Percentiles rank a stretch among this genome's conserved stretches.
phyloP scores from a whole-genome alignment of 2,797 vertebrate species.

The Furcifer pardalis region DNA sequence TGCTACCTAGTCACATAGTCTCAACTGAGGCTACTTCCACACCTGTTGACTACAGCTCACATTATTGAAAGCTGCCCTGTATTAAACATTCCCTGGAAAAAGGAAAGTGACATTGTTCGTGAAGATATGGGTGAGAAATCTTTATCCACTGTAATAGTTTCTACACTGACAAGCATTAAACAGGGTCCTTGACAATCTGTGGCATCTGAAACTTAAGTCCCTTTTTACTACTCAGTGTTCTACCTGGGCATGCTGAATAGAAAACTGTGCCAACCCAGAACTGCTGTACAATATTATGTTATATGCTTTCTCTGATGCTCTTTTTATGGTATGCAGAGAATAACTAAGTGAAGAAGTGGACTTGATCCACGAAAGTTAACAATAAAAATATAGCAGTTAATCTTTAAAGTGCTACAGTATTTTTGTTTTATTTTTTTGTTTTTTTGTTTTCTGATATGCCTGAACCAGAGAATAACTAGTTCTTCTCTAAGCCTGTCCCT shows the following conservation, averaged over 20 bases:
- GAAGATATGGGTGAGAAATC: not conserved
- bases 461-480: not conserved
- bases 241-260: not conserved
- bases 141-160: not conserved
- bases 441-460: too few relatives aligned
- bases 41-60: not conserved
- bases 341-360: too few relatives aligned
- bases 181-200: not conserved
- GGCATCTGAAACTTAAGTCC: not conserved
- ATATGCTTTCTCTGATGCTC: fast-evolving
- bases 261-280: not conserved
- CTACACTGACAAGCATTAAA: not conserved
- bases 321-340: not conserved
- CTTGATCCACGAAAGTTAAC: too few relatives aligned
- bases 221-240: not conserved
- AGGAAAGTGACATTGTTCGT: not conserved
- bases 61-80: not conserved
- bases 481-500: constrained; percentile 10
- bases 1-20: too few relatives aligned
- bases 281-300: not conserved
- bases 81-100: not conserved
- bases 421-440: too few relatives aligned
- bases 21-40: not conserved
- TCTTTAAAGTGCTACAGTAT: too few relatives aligned
- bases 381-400: too few relatives aligned